These are phyloP conservation scores for Parnassius smintheus DNA, from an alignment of 2,888 invertebrate genomes.

Conservation along the genomic window DNA sequence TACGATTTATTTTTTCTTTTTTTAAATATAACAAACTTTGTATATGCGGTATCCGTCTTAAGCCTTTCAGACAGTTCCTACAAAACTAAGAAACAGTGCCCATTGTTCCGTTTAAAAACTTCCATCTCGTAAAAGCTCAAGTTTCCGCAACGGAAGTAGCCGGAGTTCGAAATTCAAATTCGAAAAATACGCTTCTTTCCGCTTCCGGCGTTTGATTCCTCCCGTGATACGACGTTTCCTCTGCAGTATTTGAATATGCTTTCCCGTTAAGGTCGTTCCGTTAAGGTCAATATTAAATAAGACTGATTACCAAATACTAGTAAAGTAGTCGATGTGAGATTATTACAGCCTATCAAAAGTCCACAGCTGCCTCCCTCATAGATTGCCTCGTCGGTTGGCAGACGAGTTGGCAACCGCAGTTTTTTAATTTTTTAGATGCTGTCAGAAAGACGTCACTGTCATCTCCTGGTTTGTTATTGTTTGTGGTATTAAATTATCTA, in stretches of 20 bases:
- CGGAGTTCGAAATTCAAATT: constrained; percentile 79
- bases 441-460: too few species aligned
- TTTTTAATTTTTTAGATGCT: too few species aligned
- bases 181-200: constrained; percentile 79
- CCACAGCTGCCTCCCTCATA: too few species aligned
- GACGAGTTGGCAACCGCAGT: too few species aligned
- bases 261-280: constrained; percentile 35
- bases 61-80: constrained; percentile 21
- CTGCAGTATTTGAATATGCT: constrained; percentile 52
- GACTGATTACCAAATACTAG: background rate
- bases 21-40: constrained; percentile 18
- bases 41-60: constrained; percentile 18
- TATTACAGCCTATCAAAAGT: constrained; percentile 17
- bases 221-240: constrained; percentile 76
- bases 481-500: too few species aligned
- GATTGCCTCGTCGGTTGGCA: too few species aligned
- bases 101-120: constrained; percentile 55
- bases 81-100: constrained; percentile 19
- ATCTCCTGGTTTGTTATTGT: too few species aligned
- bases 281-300: background rate
- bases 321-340: too few species aligned
- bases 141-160: constrained; percentile 72
- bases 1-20: background rate
- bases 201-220: constrained; percentile 80
- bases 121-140: constrained; percentile 65